Evolutionary conservation across 2,113 vertebrate genomes (phyloP).

Genomic region (Chamaetylas fuelleborni): DNA sequence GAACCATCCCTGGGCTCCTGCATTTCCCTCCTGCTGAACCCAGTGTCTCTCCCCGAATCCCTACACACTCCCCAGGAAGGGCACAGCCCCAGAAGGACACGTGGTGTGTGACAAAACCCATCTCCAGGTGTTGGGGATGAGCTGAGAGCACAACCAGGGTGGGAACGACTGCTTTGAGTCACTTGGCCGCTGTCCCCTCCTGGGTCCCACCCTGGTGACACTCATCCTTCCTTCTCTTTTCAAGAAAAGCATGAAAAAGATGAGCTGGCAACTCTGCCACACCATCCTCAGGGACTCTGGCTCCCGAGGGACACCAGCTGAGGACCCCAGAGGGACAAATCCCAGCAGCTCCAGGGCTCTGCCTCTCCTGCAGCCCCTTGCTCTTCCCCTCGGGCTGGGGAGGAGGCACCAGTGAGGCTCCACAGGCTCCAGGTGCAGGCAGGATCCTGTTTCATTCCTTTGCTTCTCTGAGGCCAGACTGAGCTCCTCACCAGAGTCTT

Average conservation of each 20-base stretch:
- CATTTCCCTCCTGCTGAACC: neutral
- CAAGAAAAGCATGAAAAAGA: no score
- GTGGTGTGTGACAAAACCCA: rapidly evolving
- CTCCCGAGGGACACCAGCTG: neutral
- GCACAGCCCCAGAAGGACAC: neutral
- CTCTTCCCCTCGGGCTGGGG: neutral
- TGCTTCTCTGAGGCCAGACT: neutral
- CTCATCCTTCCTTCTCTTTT: neutral
- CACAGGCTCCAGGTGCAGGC: neutral
- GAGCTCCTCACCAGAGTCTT: neutral
- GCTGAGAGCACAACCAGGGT: neutral
- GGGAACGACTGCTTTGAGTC: rapidly evolving
- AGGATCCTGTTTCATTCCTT: neutral
- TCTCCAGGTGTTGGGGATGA: neutral
- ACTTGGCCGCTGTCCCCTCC: neutral
- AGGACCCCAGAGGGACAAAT: neutral
- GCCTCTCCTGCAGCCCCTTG: neutral
- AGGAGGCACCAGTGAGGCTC: neutral
- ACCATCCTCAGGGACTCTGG: neutral
- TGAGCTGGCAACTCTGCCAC: neutral
- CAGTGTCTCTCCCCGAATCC: no score
- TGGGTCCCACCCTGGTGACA: neutral
- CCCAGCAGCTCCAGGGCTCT: neutral
- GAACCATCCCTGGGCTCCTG: rapidly evolving
- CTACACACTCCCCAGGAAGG: rapidly evolving